Evolutionary conservation across 2,113 vertebrate genomes (phyloP).

Genomic region (Leptocoma aspasia): DNA sequence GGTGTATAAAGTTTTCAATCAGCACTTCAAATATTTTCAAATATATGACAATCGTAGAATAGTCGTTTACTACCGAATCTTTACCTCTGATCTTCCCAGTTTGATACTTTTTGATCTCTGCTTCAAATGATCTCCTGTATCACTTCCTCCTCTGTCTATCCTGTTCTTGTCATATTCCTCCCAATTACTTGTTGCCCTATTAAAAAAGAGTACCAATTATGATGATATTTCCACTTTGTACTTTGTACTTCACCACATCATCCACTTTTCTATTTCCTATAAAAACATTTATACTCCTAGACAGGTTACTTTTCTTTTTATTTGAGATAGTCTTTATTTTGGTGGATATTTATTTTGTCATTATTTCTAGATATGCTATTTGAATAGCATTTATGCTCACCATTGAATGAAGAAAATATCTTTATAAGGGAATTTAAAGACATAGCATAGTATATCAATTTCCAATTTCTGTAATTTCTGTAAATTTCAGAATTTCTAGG

Average conservation of each 20-base stretch:
- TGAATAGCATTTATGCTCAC: background rate
- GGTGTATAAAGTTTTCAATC: background rate
- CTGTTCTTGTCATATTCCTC: background rate
- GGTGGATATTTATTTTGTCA: background rate
- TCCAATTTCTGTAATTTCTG: background rate
- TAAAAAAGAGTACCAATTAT: background rate
- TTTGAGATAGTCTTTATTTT: background rate
- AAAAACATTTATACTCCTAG: background rate
- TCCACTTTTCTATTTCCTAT: background rate
- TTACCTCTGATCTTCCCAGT: background rate
- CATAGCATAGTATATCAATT: background rate
- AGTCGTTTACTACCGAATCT: background rate
- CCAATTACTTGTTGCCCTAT: background rate
- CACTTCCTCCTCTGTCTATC: background rate
- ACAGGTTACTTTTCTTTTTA: background rate
- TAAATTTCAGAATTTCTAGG: background rate
- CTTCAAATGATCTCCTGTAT: background rate
- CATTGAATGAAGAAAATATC: background rate
- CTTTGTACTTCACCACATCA: background rate
- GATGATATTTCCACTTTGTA: background rate
- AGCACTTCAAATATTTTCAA: constrained; percentile 39
- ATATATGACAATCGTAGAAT: background rate
- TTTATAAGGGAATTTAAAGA: background rate
- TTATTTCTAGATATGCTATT: background rate
- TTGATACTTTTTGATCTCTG: background rate